Evolutionary conservation across 2,113 vertebrate genomes (phyloP), one percentile per base, ranked within the genome.

Genomic region (Eptesicus fuscus): DNA sequence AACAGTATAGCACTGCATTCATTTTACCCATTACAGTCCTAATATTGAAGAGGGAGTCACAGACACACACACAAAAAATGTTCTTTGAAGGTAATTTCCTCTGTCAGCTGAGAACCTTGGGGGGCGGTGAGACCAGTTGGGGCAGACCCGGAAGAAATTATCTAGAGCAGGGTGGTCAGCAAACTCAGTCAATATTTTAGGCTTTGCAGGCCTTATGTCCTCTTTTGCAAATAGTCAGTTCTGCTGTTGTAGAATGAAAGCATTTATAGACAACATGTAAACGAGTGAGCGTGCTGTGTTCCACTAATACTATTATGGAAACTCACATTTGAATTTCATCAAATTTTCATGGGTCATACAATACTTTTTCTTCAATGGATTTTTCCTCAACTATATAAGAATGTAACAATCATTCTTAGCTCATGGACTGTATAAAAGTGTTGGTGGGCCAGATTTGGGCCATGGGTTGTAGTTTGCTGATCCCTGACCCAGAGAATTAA

Each of bases 341-440:
- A n/a, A 79, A 69, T 71, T 89, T 88, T 73, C 25, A 78, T 77
- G 59, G 59, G 53, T 84, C 59, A 78, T 51, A 94, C 91, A 78
- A 49, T 42, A 83, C 49, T 94, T 95, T 95, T 96, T 88, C 47
- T 87, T 85, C 32, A 32, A 40, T 65, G 40, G 35, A 49, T 42
- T 25, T 20, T 63, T 7, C 6, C 4, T 14, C 20, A 70, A 44
- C 9, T 7, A 35, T 73, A 83, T 87, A 74, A 87, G n/a, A 94
- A 70, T 40, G 37, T 90, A 74, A 88, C 95, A 95, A 37, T 10
- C 61, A 74, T 86, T 78, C 63, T 65, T 78, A 79, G 59, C n/a
- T 80, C 25, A n/a, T 35, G 16, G 53, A 3, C 82, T 88, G 32
- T 59, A 51, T 79, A 47, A 79, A 67, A 82, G 53, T 47, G 22